phyloP scores from a whole-genome alignment of 2,888 invertebrate species.

The Tipula confusa region DNA sequence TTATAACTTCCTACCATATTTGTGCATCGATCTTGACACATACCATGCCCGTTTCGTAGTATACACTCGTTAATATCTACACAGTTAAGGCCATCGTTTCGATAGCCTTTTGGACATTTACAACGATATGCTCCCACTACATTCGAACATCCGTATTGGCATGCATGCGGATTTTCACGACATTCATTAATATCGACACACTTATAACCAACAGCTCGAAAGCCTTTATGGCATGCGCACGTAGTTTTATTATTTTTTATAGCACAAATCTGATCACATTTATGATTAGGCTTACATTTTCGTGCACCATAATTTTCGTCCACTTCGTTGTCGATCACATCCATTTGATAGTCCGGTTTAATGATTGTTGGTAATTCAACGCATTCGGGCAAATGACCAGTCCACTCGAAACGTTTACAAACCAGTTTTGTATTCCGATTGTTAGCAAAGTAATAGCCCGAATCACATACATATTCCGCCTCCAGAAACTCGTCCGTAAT shows the following conservation, averaged over 20 bases:
- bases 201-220: constrained; percentile 42
- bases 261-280: constrained; percentile 37
- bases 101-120: constrained; percentile 50
- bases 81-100: constrained; percentile 42
- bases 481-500: constrained; percentile 36
- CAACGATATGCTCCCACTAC: constrained; percentile 53
- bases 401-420: constrained; percentile 37
- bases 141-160: constrained; percentile 52
- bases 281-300: not conserved
- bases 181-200: constrained; percentile 52
- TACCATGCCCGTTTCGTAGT: constrained; percentile 55
- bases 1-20: constrained; percentile 56
- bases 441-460: constrained; percentile 35
- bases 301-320: not conserved
- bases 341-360: not conserved
- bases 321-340: not conserved
- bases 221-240: constrained; percentile 52
- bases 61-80: constrained; percentile 57
- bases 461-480: constrained; percentile 37
- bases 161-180: constrained; percentile 47
- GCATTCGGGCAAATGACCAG: constrained; percentile 36
- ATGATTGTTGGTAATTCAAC: not conserved
- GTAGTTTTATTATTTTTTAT: constrained; percentile 41
- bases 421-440: constrained; percentile 32
- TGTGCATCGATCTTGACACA: constrained; percentile 57